These are phyloP conservation scores for Cantharis rustica DNA, from an alignment of 2,888 invertebrate species.

Conservation along the genomic window DNA sequence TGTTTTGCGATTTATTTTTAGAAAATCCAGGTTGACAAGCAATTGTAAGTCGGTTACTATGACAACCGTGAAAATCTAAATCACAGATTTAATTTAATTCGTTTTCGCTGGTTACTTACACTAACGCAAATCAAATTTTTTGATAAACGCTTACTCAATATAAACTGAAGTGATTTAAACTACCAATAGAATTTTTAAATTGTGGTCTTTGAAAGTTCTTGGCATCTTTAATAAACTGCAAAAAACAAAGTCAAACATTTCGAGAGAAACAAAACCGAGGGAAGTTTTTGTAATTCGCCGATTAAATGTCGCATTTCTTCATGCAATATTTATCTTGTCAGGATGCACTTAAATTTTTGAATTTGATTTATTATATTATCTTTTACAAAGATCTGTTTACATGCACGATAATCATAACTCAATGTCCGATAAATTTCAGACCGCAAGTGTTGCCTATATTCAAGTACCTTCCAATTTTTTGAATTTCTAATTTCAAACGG, in stretches of 20 bases:
- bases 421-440: too few relatives aligned
- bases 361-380: background rate
- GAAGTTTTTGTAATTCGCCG: too few relatives aligned
- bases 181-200: background rate
- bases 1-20: conserved; percentile 3
- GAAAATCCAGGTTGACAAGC: background rate
- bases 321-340: background rate
- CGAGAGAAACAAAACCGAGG: too few relatives aligned
- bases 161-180: background rate
- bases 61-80: background rate
- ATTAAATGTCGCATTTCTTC: background rate
- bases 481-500: too few relatives aligned
- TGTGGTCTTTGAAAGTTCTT: background rate
- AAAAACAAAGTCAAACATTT: too few relatives aligned
- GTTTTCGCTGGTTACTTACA: background rate
- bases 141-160: background rate
- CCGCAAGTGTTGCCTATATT: too few relatives aligned
- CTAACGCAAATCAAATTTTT: background rate
- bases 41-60: conserved; percentile 3
- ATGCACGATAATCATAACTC: background rate
- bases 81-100: background rate
- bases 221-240: background rate
- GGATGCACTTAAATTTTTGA: background rate
- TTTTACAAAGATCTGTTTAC: background rate
- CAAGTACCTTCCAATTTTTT: too few relatives aligned